Evolutionary conservation across 2,888 invertebrate genomes (phyloP).

Genomic region (Rhamphomyia laevipes): DNA sequence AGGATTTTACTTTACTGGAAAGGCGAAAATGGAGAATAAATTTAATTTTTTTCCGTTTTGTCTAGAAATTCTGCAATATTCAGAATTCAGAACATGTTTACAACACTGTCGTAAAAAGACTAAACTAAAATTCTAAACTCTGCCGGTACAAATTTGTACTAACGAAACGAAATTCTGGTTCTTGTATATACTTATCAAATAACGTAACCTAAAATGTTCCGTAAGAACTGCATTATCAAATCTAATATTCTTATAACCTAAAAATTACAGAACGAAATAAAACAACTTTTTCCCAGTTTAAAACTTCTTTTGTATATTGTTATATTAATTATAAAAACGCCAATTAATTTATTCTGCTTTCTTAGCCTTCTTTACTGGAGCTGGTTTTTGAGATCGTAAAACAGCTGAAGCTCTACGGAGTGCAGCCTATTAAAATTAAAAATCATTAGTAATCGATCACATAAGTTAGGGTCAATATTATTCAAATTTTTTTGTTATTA

Average conservation of each 20-base stretch:
- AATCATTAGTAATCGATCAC: neutral
- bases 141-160: too few relatives aligned
- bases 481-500: neutral
- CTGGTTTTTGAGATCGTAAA: conserved; percentile 79
- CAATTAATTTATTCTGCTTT: conserved; percentile 58
- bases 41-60: too few relatives aligned
- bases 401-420: conserved; percentile 88
- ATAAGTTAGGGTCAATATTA: neutral
- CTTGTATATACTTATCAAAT: too few relatives aligned
- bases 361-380: conserved; percentile 70
- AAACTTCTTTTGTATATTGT: neutral
- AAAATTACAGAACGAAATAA: neutral
- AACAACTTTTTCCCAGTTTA: neutral
- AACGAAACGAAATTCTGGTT: too few relatives aligned
- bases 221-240: neutral
- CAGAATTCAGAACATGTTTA: too few relatives aligned
- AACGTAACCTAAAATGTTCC: neutral
- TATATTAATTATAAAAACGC: conserved; percentile 18
- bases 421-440: conserved; percentile 54
- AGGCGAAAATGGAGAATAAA: too few relatives aligned
- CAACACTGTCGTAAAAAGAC: too few relatives aligned
- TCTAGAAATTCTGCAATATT: too few relatives aligned
- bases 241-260: neutral
- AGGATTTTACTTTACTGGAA: too few relatives aligned
- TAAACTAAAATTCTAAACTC: too few relatives aligned